These are phyloP conservation scores for Oxygymnocypris stewartii DNA, from an alignment of 2,113 vertebrate species.

Conservation along the genomic window DNA sequence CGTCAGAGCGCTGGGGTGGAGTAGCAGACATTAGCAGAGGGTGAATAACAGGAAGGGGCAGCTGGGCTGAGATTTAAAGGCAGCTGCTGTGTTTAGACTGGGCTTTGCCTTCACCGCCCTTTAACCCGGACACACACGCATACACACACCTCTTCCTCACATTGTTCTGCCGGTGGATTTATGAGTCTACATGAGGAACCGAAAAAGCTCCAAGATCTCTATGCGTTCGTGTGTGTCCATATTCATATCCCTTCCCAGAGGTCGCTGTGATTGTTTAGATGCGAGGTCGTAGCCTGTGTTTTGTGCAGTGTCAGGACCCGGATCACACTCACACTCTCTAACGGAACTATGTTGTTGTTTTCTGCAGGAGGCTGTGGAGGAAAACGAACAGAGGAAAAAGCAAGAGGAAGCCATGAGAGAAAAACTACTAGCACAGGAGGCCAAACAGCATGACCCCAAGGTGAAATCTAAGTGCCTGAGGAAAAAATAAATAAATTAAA, in stretches of 20 bases:
- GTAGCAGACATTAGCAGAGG: background rate
- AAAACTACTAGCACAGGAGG: constrained; percentile 93
- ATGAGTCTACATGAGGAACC: constrained; percentile 72
- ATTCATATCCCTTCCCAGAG: constrained; percentile 4
- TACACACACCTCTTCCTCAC: constrained; percentile 74
- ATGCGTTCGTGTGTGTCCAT: constrained; percentile 29
- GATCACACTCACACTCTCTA: constrained; percentile 11
- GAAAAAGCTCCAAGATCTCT: constrained; percentile 44
- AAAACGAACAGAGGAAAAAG: constrained; percentile 89
- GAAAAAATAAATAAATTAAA: background rate
- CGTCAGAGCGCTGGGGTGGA: constrained; percentile 1
- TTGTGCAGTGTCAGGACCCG: constrained; percentile 6
- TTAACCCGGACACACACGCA: constrained; percentile 66
- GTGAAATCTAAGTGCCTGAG: constrained; percentile 63
- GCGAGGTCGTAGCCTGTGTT: constrained; percentile 44
- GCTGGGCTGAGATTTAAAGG: constrained; percentile 69
- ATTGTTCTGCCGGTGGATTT: constrained; percentile 78
- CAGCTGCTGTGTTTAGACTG: constrained; percentile 75
- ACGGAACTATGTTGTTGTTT: constrained; percentile 35
- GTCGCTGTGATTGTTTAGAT: constrained; percentile 50
- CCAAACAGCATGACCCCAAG: constrained; percentile 93
- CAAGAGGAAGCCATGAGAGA: constrained; percentile 93
- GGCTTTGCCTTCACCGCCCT: constrained; percentile 45
- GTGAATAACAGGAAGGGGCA: constrained; percentile 79
- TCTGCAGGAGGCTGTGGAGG: constrained; percentile 86